Evolutionary conservation across 2,888 invertebrate genomes (phyloP).

Genomic region (Keiferia lycopersicella): DNA sequence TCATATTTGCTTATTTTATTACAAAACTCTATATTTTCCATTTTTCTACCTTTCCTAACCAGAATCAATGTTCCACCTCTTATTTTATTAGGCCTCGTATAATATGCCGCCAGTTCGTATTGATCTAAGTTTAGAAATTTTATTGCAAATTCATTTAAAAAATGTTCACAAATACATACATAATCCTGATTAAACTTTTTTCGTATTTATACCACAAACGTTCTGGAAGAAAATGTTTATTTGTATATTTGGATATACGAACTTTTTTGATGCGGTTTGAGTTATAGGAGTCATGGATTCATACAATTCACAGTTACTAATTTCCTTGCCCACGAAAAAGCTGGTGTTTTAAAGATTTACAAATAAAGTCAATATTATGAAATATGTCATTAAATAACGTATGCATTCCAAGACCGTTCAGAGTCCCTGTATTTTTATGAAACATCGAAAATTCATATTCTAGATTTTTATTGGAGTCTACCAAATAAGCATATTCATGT

Average conservation of each 20-base stretch:
- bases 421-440: not conserved
- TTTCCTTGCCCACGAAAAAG: not conserved
- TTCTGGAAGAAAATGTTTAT: no score
- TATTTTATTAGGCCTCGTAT: no score
- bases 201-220: no score
- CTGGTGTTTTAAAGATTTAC: not conserved
- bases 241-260: no score
- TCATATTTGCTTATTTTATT: no score
- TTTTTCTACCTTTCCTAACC: not conserved
- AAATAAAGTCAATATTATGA: not conserved
- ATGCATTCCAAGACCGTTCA: not conserved
- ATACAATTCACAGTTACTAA: not conserved
- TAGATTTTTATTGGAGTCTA: no score
- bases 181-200: no score
- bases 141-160: no score
- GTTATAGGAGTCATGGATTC: not conserved
- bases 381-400: not conserved
- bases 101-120: no score
- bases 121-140: no score
- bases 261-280: not conserved
- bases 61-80: not conserved
- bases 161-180: no score
- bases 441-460: constrained; percentile 6
- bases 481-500: no score
- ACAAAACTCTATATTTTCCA: not conserved